These are phyloP conservation scores for Hirundo rustica DNA, from an alignment of 2,797 vertebrate species.

Conservation along the genomic window DNA sequence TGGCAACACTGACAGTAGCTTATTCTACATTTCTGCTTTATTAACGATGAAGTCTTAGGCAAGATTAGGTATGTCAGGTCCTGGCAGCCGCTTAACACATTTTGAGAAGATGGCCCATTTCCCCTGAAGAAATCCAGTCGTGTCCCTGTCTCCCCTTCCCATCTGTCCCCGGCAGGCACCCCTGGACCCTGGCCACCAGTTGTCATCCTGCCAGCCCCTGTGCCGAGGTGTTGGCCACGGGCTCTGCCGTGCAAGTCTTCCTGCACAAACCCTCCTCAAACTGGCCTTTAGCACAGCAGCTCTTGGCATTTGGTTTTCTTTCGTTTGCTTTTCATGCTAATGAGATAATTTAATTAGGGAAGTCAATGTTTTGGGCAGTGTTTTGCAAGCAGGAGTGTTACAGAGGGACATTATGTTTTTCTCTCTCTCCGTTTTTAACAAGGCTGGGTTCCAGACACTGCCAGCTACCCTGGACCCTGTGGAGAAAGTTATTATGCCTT, in stretches of 20 bases:
- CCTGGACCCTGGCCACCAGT: background rate
- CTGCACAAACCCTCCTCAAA: background rate
- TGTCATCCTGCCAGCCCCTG: background rate
- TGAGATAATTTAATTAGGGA: constrained; percentile 63
- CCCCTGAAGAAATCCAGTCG: background rate
- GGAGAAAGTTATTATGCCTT: background rate
- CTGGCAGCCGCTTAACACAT: constrained; percentile 21
- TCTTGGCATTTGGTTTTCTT: constrained; percentile 51
- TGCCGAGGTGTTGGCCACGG: rapidly evolving
- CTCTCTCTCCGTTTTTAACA: background rate
- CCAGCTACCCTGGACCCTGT: background rate
- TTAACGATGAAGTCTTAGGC: constrained; percentile 52
- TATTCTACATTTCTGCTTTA: constrained; percentile 59
- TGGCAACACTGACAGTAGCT: constrained; percentile 40
- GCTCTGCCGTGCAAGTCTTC: background rate
- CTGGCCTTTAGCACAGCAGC: constrained; percentile 4
- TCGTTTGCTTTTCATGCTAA: constrained; percentile 56
- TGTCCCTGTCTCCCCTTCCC: background rate
- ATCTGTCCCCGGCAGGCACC: background rate
- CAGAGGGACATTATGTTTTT: background rate
- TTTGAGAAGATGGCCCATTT: background rate
- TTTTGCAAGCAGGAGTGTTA: constrained; percentile 36
- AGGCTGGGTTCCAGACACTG: background rate
- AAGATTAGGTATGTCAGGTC: constrained; percentile 55
- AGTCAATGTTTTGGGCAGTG: constrained; percentile 39